phyloP scores from a whole-genome alignment of 2,113 vertebrate species.

The Galemys pyrenaicus region DNA sequence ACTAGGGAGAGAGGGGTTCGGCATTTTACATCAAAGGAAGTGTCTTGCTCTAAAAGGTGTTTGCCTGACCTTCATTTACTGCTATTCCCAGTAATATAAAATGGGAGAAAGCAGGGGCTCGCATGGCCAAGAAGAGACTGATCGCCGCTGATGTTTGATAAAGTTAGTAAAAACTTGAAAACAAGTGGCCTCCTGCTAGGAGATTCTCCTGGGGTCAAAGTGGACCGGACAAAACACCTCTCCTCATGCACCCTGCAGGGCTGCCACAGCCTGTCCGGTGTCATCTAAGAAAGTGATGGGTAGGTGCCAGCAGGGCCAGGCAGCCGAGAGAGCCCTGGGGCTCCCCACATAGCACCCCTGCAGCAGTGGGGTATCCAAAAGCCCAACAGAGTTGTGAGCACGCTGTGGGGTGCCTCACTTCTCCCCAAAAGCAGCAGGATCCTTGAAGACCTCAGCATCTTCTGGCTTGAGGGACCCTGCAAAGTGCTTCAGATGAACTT shows the following conservation, averaged over 20 bases:
- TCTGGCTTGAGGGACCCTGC: slow-evolving; percentile 83
- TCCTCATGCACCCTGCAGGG: background rate
- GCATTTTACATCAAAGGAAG: background rate
- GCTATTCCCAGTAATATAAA: background rate
- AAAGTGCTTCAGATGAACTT: slow-evolving; percentile 82
- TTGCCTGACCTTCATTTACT: background rate
- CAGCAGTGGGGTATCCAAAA: background rate
- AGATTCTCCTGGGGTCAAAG: background rate
- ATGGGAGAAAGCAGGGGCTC: background rate
- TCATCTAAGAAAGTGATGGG: background rate
- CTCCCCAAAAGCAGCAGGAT: slow-evolving; percentile 62
- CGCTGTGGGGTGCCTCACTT: slow-evolving; percentile 28
- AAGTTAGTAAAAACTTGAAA: background rate
- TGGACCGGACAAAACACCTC: background rate
- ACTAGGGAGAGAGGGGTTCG: background rate
- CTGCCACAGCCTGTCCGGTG: background rate
- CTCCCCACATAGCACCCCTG: background rate
- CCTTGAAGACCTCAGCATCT: slow-evolving; percentile 77
- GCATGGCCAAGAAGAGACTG: background rate
- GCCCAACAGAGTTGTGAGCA: background rate
- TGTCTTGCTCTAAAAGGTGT: background rate
- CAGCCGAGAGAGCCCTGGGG: background rate
- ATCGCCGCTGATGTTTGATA: background rate
- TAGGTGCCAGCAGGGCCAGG: background rate
- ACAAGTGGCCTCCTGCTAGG: background rate